Conservation (phyloP, 1,140 invertebrate species). For the Dendroctonus valens region DNA sequence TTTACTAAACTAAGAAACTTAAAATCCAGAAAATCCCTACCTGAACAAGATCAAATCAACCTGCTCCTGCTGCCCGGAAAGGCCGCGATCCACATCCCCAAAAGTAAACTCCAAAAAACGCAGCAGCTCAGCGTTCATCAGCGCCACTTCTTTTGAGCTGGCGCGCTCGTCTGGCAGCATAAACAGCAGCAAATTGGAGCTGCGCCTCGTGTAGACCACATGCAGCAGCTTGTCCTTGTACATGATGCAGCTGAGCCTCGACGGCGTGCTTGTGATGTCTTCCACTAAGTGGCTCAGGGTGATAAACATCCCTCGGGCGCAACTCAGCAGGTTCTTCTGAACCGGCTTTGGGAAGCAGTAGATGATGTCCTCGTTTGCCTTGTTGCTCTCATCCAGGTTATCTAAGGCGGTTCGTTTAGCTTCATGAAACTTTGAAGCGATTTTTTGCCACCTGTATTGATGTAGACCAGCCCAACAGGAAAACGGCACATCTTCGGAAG, state of each 20-base stretch:
- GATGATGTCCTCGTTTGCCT: conserved; percentile 63
- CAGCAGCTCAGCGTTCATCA: conserved; percentile 54
- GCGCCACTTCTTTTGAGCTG: conserved; percentile 53
- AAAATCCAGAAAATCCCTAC: too few relatives aligned
- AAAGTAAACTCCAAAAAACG: conserved; percentile 56
- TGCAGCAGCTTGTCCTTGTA: conserved; percentile 57
- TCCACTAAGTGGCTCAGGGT: conserved; percentile 67
- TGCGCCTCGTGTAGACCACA: conserved; percentile 55
- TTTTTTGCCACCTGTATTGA: conserved; percentile 51
- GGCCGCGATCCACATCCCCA: conserved; percentile 55
- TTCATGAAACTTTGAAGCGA: background rate
- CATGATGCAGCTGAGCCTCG: conserved; percentile 57
- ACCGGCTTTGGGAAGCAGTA: conserved; percentile 66
- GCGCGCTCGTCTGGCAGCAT: conserved; percentile 55
- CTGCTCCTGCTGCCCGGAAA: conserved; percentile 46
- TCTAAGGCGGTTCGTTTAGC: conserved; percentile 40
- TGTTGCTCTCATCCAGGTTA: conserved; percentile 59
- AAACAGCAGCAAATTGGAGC: conserved; percentile 56
- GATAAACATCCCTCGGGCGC: conserved; percentile 64
- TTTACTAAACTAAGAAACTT: too few relatives aligned
- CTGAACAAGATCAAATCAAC: conserved; percentile 59
- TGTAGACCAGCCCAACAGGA: conserved; percentile 61
- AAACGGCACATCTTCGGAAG: conserved; percentile 57
- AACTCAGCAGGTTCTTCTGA: conserved; percentile 60
- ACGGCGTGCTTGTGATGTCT: conserved; percentile 59